Percentiles rank a stretch among this genome's conserved stretches.
Conservation (phyloP, 2,113 vertebrate species). For the Myrmecobius fasciatus region DNA sequence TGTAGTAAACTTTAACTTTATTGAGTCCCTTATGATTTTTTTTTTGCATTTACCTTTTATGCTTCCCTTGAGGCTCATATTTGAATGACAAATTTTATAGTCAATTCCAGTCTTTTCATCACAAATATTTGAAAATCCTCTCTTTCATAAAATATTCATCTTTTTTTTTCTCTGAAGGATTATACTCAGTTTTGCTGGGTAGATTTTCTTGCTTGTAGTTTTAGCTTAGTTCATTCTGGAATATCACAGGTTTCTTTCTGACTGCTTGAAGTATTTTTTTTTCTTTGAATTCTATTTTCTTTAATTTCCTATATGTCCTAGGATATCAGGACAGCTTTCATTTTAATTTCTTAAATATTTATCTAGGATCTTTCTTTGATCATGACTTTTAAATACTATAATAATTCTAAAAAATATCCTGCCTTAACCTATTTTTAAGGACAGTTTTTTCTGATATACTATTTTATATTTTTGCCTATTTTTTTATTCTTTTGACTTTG, state of each 20-base stretch:
- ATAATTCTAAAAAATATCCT: background rate
- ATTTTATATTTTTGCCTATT: background rate
- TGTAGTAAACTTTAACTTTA: too few relatives aligned
- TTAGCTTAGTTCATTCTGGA: background rate
- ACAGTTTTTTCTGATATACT: background rate
- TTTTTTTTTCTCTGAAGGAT: background rate
- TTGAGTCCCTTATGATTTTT: too few relatives aligned
- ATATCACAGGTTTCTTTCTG: background rate
- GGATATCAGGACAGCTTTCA: background rate
- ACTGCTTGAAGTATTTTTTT: background rate
- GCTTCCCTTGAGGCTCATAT: too few relatives aligned
- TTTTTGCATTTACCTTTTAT: background rate
- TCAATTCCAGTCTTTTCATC: background rate
- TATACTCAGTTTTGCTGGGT: background rate
- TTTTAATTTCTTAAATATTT: background rate
- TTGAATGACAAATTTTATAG: background rate
- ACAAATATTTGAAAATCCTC: background rate
- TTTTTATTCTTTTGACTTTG: background rate
- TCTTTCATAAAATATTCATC: background rate
- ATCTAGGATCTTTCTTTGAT: background rate
- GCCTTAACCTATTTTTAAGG: background rate
- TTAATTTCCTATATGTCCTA: too few relatives aligned
- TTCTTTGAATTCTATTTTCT: too few relatives aligned
- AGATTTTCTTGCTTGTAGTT: background rate
- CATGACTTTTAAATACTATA: background rate